Base-by-base conservation (phyloP, 2,113 vertebrate species). In the Mormyrus lacerda region DNA sequence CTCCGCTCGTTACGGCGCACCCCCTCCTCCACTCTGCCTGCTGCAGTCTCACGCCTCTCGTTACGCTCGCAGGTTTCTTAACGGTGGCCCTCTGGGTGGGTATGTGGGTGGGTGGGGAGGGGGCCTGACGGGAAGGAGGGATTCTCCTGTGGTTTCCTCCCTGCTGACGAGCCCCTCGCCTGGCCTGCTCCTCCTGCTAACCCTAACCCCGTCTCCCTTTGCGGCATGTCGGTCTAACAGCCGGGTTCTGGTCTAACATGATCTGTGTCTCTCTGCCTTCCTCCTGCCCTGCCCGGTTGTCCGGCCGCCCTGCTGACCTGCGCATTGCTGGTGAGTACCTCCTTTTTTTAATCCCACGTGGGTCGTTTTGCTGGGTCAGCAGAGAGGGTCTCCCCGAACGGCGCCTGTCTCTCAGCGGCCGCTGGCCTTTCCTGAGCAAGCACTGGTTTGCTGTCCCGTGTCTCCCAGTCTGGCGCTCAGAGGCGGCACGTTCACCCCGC, bases 331-430 rank as follows among this genome's bases (percentile, higher is more conserved):
- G 91, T 91, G 53, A 91, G 91, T 90, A 48, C 51, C 5, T 24
- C 76, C 55, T 27, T 55, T 89, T 76, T 88, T 89, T 73, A 47
- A 3, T 90, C 51, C 15, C 24, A 27, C 11, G n/a, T 1, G 9
- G n/a, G 39, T 50, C 21, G 55, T 89, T 88, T 65, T 92, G 89
- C 82, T 90, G 88, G 69, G 82, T 4, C 88, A 88, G 89, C 89
- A 91, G 90, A 88, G 84, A 88, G 19, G 5, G 48, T 47, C 61
- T 83, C 69, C 24, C 24, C 58, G 44, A 53, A 58, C 39, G 47
- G 84, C 27, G 31, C 85, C 85, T 89, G 89, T 91, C 91, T 87
- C 90, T 42, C 65, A 91, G 42, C 76, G 88, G 31, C 47, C 44
- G 50, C 39, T 27, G 58, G 7, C 3, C 3, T 86, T 89, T 89